Base-by-base conservation (phyloP, 1,140 invertebrate genomes). In the Mizuhopecten yessoensis region DNA sequence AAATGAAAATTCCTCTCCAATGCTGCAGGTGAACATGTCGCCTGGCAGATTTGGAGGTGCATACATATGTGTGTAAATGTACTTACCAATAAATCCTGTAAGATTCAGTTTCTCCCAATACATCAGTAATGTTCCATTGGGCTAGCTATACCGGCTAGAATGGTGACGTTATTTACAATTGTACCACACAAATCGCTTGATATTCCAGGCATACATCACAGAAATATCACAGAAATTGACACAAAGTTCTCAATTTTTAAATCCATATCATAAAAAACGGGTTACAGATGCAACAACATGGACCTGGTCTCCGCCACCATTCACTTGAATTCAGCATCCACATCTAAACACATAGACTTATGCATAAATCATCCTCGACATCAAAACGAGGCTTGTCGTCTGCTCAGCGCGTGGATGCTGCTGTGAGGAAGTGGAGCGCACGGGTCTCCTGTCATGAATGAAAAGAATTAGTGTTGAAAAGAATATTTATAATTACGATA, bases 321-420 rank as follows among this genome's bases (percentile, higher is more conserved):
- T 75, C 57, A 75, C 57, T 75, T 75, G 57, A 75, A 75, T 75
- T 75, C 57, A 75, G 57, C 57, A 75, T 75, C 57, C 57, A 75
- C 57, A 75, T 75, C 57, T 75, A 75, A 75, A 75, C 57, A 75
- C 57, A 75, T 75, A 75, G 57, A 75, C 57, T 75, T 75, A 75
- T 75, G 57, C 57, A 75, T 75, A 75, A 75, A 75, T 75, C 57
- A 75, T 75, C 57, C 57, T 75, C 57, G 57, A 75, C 57, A 75
- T 75, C 57, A 75, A 75, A 75, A 75, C 57, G 57, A 75, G 57
- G 57, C 57, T 75, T 75, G 57, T 75, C 57, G 57, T 75, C 57
- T 75, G 57, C 57, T 75, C n/a, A 75, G 57, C 57, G 57, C 57
- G 23, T 75, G 57, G 57, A 75, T 75, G 57, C 57, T 75, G 57